Evolutionary conservation across 1,140 invertebrate genomes (phyloP).

Genomic region (Drosophila gunungcola): DNA sequence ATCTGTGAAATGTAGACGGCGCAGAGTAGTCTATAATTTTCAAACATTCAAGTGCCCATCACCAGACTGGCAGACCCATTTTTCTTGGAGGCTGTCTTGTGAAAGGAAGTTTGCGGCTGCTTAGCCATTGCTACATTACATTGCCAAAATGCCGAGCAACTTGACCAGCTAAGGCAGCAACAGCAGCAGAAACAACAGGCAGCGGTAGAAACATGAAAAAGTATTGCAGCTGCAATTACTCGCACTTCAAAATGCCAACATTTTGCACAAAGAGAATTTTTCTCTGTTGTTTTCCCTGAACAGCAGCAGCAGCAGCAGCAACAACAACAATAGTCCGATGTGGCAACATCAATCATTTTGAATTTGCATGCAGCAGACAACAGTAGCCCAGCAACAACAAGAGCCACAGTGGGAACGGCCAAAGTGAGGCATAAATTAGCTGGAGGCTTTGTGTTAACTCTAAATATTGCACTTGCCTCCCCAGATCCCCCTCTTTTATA

Average conservation of each 20-base stretch:
- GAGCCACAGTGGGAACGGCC: constrained; percentile 32
- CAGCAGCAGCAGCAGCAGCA: constrained; percentile 16
- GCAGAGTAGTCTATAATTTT: constrained; percentile 67
- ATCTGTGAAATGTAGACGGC: constrained; percentile 67
- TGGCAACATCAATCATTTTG: constrained; percentile 78
- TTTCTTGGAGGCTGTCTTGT: constrained; percentile 60
- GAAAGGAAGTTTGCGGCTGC: constrained; percentile 59
- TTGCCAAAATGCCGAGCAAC: constrained; percentile 57
- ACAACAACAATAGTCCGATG: constrained; percentile 40
- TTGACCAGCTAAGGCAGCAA: constrained; percentile 44
- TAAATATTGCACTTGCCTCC: constrained; percentile 59
- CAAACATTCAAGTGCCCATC: constrained; percentile 75
- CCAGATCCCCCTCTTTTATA: background rate
- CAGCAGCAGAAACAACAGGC: constrained; percentile 27
- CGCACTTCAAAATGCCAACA: constrained; percentile 81
- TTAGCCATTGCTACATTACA: constrained; percentile 28
- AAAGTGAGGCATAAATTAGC: constrained; percentile 74
- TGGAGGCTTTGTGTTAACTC: constrained; percentile 64
- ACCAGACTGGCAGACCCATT: constrained; percentile 60
- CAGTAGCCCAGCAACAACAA: constrained; percentile 51
- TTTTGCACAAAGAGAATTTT: constrained; percentile 79
- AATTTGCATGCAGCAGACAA: constrained; percentile 74
- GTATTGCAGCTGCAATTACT: constrained; percentile 82
- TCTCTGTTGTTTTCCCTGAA: constrained; percentile 49
- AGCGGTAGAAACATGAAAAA: constrained; percentile 70